phyloP scores from a whole-genome alignment of 2,113 vertebrate genomes.

The Fukomys damarensis region DNA sequence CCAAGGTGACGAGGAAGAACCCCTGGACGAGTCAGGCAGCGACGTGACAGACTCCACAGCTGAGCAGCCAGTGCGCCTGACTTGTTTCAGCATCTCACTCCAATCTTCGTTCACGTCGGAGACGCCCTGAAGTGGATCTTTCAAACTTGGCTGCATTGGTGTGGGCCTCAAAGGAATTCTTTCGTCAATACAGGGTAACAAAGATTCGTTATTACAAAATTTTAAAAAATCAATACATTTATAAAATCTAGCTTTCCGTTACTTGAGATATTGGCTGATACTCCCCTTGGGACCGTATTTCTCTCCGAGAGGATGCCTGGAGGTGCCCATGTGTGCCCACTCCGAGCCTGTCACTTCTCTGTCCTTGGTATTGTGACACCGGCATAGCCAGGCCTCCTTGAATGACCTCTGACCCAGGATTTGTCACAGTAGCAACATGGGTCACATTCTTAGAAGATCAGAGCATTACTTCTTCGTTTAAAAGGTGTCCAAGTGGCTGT shows the following conservation, averaged over 20 bases:
- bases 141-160: neutral
- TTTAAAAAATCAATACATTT: neutral
- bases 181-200: neutral
- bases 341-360: fast-evolving
- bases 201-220: neutral
- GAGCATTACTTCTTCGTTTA: neutral
- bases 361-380: neutral
- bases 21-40: neutral
- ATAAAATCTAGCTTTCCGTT: neutral
- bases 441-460: neutral
- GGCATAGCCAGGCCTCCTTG: fast-evolving
- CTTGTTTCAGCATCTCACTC: neutral
- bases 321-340: too few relatives aligned
- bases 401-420: too few relatives aligned
- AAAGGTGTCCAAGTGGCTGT: neutral
- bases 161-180: neutral
- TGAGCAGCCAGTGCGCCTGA: too few relatives aligned
- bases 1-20: fast-evolving
- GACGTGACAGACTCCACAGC: too few relatives aligned
- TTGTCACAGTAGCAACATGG: too few relatives aligned
- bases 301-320: too few relatives aligned
- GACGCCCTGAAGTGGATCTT: neutral
- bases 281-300: fast-evolving
- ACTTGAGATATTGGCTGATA: neutral
- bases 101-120: neutral